A percentile compares a stretch with the other conserved stretches of the same genome.
Conservation (phyloP, 2,113 vertebrate species). For the Rhagologus leucostigma region DNA sequence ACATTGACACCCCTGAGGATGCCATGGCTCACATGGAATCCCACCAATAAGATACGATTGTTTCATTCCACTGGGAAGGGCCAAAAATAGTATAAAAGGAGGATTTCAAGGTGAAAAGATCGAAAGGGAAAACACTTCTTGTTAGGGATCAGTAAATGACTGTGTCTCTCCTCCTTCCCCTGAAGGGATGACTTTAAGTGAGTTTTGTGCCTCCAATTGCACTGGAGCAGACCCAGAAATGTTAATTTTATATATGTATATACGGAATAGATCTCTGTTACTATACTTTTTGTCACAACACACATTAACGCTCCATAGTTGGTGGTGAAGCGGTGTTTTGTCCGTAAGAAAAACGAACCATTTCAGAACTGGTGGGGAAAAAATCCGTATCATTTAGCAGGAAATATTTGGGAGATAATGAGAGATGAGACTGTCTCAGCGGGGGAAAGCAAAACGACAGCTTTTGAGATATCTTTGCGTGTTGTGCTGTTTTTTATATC, state of each 20-base stretch:
- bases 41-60: too few relatives aligned
- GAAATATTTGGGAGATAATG: neutral
- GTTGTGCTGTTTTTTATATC: neutral
- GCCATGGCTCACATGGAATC: neutral
- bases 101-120: rapidly evolving
- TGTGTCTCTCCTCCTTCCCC: neutral
- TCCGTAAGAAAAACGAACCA: neutral
- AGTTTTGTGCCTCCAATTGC: neutral
- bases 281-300: rapidly evolving
- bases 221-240: neutral
- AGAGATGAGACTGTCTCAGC: neutral
- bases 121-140: neutral
- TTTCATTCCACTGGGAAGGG: neutral
- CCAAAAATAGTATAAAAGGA: neutral
- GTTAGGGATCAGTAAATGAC: neutral
- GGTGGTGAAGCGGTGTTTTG: neutral
- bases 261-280: neutral
- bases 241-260: neutral
- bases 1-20: too few relatives aligned
- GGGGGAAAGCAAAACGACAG: neutral
- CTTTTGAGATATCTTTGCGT: neutral
- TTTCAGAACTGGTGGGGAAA: neutral
- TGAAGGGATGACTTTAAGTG: neutral
- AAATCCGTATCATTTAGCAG: neutral
- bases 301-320: rapidly evolving